Evolutionary conservation across 2,113 vertebrate genomes (phyloP), one percentile per base, ranked within the genome.

Genomic region (Lophius piscatorius): DNA sequence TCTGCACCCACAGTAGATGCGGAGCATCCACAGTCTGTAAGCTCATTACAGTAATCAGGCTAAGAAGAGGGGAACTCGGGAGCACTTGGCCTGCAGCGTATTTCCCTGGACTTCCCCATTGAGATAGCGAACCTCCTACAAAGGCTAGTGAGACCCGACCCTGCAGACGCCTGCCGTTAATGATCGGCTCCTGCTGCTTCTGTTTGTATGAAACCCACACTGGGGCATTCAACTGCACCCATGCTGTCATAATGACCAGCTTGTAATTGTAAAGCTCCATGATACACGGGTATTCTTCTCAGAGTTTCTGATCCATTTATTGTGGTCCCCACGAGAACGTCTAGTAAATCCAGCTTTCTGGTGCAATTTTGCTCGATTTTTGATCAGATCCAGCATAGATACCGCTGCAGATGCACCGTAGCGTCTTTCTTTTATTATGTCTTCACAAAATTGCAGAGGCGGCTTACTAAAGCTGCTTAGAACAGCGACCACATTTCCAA

Each of bases 31-130:
- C 62, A 42, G 63, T 57, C 70, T 80, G 74, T 85, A 80, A 88
- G 87, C 82, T 88, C 78, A 89, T 91, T 91, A 91, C 64, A 57
- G 67, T 91, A 91, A 90, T 90, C 84, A 83, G 83, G 87, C 91
- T 91, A 85, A 84, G 81, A 77, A 79, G 58, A 85, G 55, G 70
- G 74, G 64, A 70, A 80, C 77, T 45, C 45, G 75, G 80, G 79
- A 79, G 81, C 50, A 24, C 68, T 74, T 64, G 75, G 77, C 69
- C 77, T 46, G 36, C 9, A 20, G 63, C 76, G 34, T 73, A 50
- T 59, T 82, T 83, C 67, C 76, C 70, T 52, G 77, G 80, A 82
- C 76, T 70, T 67, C 66, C 72, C 82, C 69, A 45, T 65, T 35
- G 66, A 75, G 70, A 63, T 35, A 31, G 51, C 68, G 72, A 74